phyloP scores from a whole-genome alignment of 2,797 vertebrate genomes.

The Coluber constrictor region DNA sequence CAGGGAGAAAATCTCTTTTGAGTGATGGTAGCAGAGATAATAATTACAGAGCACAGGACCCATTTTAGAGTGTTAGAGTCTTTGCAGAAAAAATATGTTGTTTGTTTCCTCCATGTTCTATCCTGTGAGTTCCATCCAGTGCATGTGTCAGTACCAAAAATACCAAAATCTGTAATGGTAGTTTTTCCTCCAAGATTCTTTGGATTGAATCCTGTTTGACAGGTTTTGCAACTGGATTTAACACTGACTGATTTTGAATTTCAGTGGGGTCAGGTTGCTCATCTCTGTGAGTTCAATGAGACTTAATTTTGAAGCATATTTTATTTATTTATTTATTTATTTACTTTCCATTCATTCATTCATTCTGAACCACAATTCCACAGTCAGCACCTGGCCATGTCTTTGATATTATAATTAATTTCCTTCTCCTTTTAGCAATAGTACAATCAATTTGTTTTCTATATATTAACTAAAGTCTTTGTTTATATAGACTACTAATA shows the following conservation, averaged over 20 bases:
- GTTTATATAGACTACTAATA: not conserved
- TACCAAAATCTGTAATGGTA: not conserved
- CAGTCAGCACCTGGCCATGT: not conserved
- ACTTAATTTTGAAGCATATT: not conserved
- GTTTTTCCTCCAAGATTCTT: not conserved
- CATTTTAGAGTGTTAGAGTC: fast-evolving
- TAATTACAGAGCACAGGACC: not conserved
- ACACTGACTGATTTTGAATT: conserved; percentile 36
- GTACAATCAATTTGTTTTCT: not conserved
- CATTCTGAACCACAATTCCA: not conserved
- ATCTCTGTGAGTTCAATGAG: not conserved
- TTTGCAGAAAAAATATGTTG: not conserved
- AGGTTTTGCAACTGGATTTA: conserved; percentile 35
- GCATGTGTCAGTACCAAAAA: not conserved
- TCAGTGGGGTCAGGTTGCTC: conserved; percentile 32
- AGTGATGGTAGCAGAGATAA: not conserved
- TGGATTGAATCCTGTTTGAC: not conserved
- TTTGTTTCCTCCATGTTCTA: not conserved
- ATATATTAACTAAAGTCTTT: not conserved
- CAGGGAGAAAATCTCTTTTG: conserved; percentile 1
- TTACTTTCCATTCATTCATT: not conserved
- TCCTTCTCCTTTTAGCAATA: not conserved
- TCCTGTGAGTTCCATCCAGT: not conserved
- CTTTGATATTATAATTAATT: not conserved
- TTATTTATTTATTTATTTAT: too few species aligned